Percentiles rank a stretch among this genome's conserved stretches.
Evolutionary conservation across 1,140 invertebrate genomes (phyloP).

Genomic region (Mesaphorura yosii): DNA sequence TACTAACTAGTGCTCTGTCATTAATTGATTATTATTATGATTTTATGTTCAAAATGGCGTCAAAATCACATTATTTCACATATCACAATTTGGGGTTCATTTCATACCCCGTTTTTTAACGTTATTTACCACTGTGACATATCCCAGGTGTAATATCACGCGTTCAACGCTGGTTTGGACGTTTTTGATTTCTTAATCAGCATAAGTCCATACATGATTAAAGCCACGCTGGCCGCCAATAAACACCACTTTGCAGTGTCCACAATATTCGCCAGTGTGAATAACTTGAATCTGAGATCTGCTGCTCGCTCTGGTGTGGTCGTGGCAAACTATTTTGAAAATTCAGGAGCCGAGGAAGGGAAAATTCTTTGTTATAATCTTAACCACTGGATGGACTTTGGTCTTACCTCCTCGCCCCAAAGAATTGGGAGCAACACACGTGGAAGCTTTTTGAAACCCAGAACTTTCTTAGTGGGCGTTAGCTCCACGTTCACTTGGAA

Average conservation of each 20-base stretch:
- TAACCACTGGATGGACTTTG: neutral
- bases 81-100: too few species aligned
- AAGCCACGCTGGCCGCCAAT: neutral
- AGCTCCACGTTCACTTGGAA: conserved; percentile 45
- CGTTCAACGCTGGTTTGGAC: too few species aligned
- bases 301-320: neutral
- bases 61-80: too few species aligned
- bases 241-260: conserved; percentile 4
- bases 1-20: too few species aligned
- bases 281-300: conserved; percentile 1
- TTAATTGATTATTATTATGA: too few species aligned
- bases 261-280: conserved; percentile 3
- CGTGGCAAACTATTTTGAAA: neutral
- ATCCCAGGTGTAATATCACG: too few species aligned
- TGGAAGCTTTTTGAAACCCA: conserved; percentile 37
- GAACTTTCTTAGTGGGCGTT: conserved; percentile 34
- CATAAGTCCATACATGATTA: conserved; percentile 7
- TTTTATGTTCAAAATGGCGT: too few species aligned
- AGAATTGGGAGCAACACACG: conserved; percentile 42
- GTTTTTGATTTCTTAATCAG: too few species aligned
- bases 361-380: neutral
- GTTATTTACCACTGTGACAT: too few species aligned
- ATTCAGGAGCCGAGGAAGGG: neutral
- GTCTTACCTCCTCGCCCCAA: conserved; percentile 44
- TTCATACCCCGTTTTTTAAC: too few species aligned